These are phyloP conservation scores for Scomber japonicus DNA, from an alignment of 2,113 vertebrate species.

Conservation along the genomic window DNA sequence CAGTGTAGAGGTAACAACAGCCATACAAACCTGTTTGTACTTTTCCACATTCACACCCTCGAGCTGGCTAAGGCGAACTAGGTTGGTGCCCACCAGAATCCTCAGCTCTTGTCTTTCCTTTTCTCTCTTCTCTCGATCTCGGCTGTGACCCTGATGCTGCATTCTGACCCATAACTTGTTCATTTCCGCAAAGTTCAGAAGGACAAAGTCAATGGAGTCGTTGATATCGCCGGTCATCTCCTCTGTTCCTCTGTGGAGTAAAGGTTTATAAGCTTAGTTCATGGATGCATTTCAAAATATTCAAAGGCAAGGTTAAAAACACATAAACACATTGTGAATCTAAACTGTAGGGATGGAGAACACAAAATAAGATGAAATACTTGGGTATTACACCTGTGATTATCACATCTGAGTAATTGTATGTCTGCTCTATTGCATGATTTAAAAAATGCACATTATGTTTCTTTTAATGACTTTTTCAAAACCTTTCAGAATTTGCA, in stretches of 20 bases:
- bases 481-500: no score
- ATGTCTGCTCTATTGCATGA: no score
- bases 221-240: slow-evolving; percentile 97
- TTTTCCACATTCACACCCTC: slow-evolving; percentile 98
- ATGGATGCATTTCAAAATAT: not conserved
- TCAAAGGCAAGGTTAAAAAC: no score
- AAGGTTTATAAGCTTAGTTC: not conserved
- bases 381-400: no score
- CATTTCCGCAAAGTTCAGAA: slow-evolving; percentile 99
- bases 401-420: no score
- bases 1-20: not conserved
- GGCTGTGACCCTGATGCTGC: slow-evolving; percentile 98
- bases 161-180: slow-evolving; percentile 99
- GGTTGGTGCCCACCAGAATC: slow-evolving; percentile 97
- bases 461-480: no score
- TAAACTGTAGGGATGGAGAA: not conserved
- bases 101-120: slow-evolving; percentile 96
- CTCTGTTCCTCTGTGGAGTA: slow-evolving; percentile 84
- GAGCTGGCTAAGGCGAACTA: slow-evolving; percentile 97
- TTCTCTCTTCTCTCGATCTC: slow-evolving; percentile 96
- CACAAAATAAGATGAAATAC: not conserved
- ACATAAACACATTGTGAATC: not conserved
- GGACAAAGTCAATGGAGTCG: slow-evolving; percentile 97
- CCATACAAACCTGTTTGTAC: slow-evolving; percentile 91
- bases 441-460: no score